These are phyloP conservation scores for Geophilus truncorum DNA, from an alignment of 2,888 invertebrate species.

Conservation along the genomic window DNA sequence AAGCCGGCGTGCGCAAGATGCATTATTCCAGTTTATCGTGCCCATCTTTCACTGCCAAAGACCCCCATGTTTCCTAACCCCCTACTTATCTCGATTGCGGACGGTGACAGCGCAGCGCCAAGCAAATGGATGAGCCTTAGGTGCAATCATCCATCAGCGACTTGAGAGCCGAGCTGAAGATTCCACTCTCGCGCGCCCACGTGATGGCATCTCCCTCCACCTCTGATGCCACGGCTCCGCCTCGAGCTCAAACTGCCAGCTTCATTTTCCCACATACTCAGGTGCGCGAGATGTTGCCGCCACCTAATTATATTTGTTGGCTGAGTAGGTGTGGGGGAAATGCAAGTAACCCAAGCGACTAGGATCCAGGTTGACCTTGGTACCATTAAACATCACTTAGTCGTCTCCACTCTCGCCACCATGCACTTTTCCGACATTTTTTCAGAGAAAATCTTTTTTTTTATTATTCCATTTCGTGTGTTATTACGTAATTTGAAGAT, in stretches of 20 bases:
- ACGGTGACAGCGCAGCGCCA: slow-evolving; percentile 34
- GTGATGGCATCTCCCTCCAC: slow-evolving; percentile 31
- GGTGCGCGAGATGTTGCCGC: slow-evolving; percentile 25
- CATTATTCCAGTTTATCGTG: slow-evolving; percentile 34
- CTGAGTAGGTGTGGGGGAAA: slow-evolving; percentile 20
- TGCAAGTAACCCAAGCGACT: slow-evolving; percentile 4
- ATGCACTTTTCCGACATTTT: no score
- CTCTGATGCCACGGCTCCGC: slow-evolving; percentile 27
- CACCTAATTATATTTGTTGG: slow-evolving; percentile 25
- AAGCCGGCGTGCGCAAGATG: slow-evolving; percentile 31
- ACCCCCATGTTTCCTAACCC: slow-evolving; percentile 34
- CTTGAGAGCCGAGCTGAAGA: slow-evolving; percentile 25
- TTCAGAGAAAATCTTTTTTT: no score
- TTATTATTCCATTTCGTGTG: neutral
- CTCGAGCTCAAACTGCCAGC: slow-evolving; percentile 27
- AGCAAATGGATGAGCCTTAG: slow-evolving; percentile 34
- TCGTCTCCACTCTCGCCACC: neutral
- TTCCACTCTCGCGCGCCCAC: slow-evolving; percentile 8
- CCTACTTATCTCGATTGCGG: slow-evolving; percentile 35
- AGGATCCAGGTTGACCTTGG: neutral
- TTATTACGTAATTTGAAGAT: neutral
- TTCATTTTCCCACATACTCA: slow-evolving; percentile 25
- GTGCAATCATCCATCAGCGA: slow-evolving; percentile 33
- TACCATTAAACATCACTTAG: slow-evolving; percentile 18
- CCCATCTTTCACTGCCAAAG: slow-evolving; percentile 35